Evolutionary conservation across 2,797 vertebrate species (phyloP), one percentile per base, ranked within the genome.

Genomic region (Tapirus indicus): DNA sequence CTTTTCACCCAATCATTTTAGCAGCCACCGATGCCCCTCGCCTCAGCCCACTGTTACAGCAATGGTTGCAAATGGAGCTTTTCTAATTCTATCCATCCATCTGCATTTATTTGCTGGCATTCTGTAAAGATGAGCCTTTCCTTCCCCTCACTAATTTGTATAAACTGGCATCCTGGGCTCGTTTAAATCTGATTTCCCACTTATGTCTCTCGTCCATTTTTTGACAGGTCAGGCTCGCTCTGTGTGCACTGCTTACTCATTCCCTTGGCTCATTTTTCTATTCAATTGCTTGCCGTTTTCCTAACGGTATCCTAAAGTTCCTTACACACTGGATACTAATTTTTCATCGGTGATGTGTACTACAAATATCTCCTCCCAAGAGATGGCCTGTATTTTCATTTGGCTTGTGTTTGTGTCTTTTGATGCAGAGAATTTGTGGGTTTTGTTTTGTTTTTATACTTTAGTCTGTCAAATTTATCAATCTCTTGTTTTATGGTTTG

Each of bases 161-260:
- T 23, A 35, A 11, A 29, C 69, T n/a, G 58, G 38, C 47, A 1
- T 5, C 60, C 60, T 0, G 5, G 0, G 35, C 17, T 3, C 4
- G 4, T 6, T 35, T 32, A 11, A 0, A 4, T 27, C 8, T 5
- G 25, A 4, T 6, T 38, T 32, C 32, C 14, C 8, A 6, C 35
- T 16, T 23, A 20, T 0, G 1, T 27, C 2, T 58, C n/a, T 27
- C 1, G 0, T 2, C 18, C 1, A 6, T 35, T 71, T 29, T 0
- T n/a, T 3, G 38, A 2, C 20, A 25, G 0, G 23, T 10, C 7
- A 10, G 41, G 25, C 6, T 35, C 56, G 5, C 38, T 11, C 58
- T 2, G 32, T 21, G 35, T 1, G 21, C 29, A 5, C 16, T 7
- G 32, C 8, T 0, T 2, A 7, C 20, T 13, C 23, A 16, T 52